Conservation (phyloP, 2,797 vertebrate genomes). For the Halcyon leucocephala region DNA sequence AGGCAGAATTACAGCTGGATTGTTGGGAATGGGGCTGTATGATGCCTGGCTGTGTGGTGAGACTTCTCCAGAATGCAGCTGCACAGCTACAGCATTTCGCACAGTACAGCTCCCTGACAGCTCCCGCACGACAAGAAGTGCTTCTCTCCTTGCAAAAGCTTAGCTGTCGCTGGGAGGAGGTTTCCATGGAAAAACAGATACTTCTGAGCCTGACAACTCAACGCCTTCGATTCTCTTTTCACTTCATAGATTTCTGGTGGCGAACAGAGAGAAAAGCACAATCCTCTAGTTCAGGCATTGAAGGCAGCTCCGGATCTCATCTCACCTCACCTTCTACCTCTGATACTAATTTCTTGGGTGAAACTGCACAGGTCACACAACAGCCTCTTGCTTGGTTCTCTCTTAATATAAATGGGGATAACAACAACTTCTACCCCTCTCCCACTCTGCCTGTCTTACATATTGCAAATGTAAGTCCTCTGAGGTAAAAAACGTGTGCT, state of each 20-base stretch:
- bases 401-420: neutral
- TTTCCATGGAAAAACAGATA: constrained; percentile 45
- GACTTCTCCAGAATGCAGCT: constrained; percentile 3
- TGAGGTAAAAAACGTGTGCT: neutral
- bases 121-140: neutral
- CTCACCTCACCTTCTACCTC: neutral
- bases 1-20: constrained; percentile 19
- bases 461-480: neutral
- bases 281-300: neutral
- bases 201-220: neutral
- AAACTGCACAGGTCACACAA: neutral
- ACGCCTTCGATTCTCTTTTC: neutral
- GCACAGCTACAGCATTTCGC: neutral
- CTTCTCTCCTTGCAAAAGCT: neutral
- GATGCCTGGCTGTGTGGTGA: neutral
- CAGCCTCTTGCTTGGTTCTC: neutral
- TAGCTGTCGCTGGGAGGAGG: neutral
- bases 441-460: neutral
- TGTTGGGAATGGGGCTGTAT: neutral
- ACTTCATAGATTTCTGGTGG: constrained; percentile 1
- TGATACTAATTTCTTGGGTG: neutral
- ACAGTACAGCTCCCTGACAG: neutral
- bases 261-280: neutral
- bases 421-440: neutral
- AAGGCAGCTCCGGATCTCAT: neutral